Evolutionary conservation across 2,888 invertebrate genomes (phyloP).

Genomic region (Colostygia pectinataria): DNA sequence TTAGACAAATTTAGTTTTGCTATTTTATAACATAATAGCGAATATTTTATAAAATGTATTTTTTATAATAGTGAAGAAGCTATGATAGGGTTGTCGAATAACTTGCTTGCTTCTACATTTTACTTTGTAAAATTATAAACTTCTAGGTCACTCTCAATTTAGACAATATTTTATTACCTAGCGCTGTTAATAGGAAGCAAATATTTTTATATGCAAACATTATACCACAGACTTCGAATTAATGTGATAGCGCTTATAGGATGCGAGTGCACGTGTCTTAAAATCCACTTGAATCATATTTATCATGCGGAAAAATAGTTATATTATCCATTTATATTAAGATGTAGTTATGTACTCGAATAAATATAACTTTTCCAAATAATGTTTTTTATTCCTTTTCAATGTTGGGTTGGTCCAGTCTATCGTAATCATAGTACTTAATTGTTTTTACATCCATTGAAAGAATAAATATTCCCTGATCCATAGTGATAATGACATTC

Average conservation of each 20-base stretch:
- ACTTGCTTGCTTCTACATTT: conserved; percentile 21
- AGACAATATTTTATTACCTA: conserved; percentile 45
- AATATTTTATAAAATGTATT: conserved; percentile 6
- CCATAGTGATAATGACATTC: too few species aligned
- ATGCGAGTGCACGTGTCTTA: conserved; percentile 67
- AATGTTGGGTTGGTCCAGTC: too few species aligned
- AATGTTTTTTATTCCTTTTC: conserved; percentile 48
- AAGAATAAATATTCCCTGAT: too few species aligned
- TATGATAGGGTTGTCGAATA: conserved; percentile 28
- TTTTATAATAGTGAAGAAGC: conserved; percentile 13
- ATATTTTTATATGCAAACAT: conserved; percentile 68
- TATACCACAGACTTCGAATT: conserved; percentile 62
- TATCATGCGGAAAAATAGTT: conserved; percentile 79
- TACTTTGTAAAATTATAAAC: conserved; percentile 1
- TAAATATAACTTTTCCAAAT: conserved; percentile 82
- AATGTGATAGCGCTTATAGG: conserved; percentile 72
- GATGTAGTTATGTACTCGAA: conserved; percentile 84
- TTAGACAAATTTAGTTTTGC: conserved; percentile 14
- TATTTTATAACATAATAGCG: conserved; percentile 3
- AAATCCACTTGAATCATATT: conserved; percentile 77
- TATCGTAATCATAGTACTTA: too few species aligned
- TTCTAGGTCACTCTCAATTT: conserved; percentile 52
- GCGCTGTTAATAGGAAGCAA: conserved; percentile 56
- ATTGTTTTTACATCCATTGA: conserved; percentile 14
- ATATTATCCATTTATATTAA: conserved; percentile 81